Evolutionary conservation across 2,888 invertebrate species (phyloP), one percentile per base, ranked within the genome.

Genomic region (Tachystola acroxantha): DNA sequence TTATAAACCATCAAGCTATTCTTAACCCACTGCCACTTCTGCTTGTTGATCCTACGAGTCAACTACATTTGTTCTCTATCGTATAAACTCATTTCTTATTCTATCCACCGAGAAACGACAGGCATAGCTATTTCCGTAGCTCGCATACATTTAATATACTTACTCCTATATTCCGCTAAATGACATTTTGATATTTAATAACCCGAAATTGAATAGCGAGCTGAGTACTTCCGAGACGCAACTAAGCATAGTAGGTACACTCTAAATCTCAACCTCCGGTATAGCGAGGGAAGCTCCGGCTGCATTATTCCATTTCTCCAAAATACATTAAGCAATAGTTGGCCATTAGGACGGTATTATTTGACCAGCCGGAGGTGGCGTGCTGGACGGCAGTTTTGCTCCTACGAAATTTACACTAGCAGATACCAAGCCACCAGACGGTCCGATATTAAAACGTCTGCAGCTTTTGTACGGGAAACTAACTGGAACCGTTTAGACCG

Each of bases 251-350:
- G 66, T 62, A 65, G 62, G 70, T 62, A 64, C 70, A 62, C 70
- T 74, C 70, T 73, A 73, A 76, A 76, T 77, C 67, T 64, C 63
- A 70, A 73, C 66, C 68, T 64, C 66, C 61, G 63, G 63, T 57
- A 57, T 62, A 64, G 57, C 60, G 52, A 64, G 51, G 53, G 59
- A 50, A 59, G 55, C 57, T 60, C 31, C 50, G 57, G 58, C 56
- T 54, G 70, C 69, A 69, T 69, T 72, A 73, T 77, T 76, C 74
- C 76, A 77, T 77, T 79, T 69, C 67, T 41, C 66, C 67, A 66
- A 82, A 82, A 84, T 80, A 79, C 82, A 80, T 84, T 80, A 82
- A 69, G 75, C 78, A 75, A 79, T 79, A 82, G 76, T 78, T 81
- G 73, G 73, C 75, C 75, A 81, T 81, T 80, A 76, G 67, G 60